Evolutionary conservation across 2,113 vertebrate genomes (phyloP).

Genomic region (Zootoca vivipara): DNA sequence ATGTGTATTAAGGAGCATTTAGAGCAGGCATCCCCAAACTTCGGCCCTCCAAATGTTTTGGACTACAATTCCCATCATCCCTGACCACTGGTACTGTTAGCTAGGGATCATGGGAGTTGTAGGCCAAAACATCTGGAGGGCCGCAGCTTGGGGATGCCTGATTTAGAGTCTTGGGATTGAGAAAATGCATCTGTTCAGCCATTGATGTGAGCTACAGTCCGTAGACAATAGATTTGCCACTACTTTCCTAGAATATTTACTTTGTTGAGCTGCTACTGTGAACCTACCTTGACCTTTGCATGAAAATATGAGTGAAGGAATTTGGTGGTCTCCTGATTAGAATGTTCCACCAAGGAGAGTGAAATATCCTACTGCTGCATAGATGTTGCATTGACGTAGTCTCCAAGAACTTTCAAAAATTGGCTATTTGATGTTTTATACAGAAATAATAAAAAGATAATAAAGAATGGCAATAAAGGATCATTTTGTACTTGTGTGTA

Average conservation of each 20-base stretch:
- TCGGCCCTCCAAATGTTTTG: too few species aligned
- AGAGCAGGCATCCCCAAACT: too few species aligned
- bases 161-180: background rate
- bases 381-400: constrained; percentile 48
- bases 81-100: too few species aligned
- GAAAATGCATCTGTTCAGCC: background rate
- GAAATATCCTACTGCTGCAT: constrained; percentile 18
- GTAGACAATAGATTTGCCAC: background rate
- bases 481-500: too few species aligned
- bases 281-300: constrained; percentile 1
- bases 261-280: background rate
- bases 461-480: too few species aligned
- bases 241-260: background rate
- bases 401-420: constrained; percentile 30
- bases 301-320: background rate
- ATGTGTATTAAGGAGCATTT: background rate
- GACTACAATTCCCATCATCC: too few species aligned
- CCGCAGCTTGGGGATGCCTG: too few species aligned
- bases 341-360: constrained; percentile 22
- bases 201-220: background rate
- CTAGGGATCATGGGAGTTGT: too few species aligned
- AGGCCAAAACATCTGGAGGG: too few species aligned
- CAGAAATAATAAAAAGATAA: too few species aligned
- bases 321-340: constrained; percentile 37
- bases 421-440: background rate